A percentile compares a stretch with the other conserved stretches of the same genome.
Evolutionary conservation across 1,140 invertebrate species (phyloP).

Genomic region (Pararge aegeria): DNA sequence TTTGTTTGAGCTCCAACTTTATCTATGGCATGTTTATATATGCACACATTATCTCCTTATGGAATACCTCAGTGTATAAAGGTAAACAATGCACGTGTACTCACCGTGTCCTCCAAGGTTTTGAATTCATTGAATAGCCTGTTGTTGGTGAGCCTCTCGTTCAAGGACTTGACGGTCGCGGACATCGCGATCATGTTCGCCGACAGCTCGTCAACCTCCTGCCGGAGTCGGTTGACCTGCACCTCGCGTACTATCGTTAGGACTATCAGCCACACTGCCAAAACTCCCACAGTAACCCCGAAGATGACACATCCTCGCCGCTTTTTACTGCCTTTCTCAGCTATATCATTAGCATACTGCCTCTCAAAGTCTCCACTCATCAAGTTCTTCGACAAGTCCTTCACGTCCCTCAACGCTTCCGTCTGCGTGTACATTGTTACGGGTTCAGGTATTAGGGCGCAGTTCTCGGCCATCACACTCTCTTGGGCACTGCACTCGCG

Average conservation of each 20-base stretch:
- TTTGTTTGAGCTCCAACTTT: conserved; percentile 16
- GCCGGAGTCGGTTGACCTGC: conserved; percentile 48
- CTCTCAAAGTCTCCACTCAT: conserved; percentile 68
- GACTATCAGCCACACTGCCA: conserved; percentile 50
- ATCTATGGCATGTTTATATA: conserved; percentile 26
- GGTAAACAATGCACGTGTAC: conserved; percentile 28
- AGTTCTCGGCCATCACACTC: conserved; percentile 56
- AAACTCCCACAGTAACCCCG: conserved; percentile 36
- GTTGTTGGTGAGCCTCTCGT: conserved; percentile 56
- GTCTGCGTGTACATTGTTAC: conserved; percentile 63
- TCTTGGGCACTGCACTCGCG: conserved; percentile 53
- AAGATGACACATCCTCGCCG: conserved; percentile 44
- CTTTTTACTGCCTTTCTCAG: conserved; percentile 38
- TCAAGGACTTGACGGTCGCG: conserved; percentile 53
- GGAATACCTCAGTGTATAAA: not conserved
- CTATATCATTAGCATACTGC: conserved; percentile 43
- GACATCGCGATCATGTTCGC: conserved; percentile 60
- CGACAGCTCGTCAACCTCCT: conserved; percentile 59
- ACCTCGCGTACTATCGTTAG: conserved; percentile 56
- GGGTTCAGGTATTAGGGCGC: conserved; percentile 53
- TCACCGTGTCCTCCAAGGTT: conserved; percentile 65
- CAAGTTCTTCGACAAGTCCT: conserved; percentile 68
- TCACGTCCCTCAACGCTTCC: conserved; percentile 53
- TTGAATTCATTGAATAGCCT: conserved; percentile 62
- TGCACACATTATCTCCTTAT: conserved; percentile 10